These are phyloP conservation scores for Microtus oregoni DNA, from an alignment of 2,113 vertebrate genomes.

Conservation along the genomic window DNA sequence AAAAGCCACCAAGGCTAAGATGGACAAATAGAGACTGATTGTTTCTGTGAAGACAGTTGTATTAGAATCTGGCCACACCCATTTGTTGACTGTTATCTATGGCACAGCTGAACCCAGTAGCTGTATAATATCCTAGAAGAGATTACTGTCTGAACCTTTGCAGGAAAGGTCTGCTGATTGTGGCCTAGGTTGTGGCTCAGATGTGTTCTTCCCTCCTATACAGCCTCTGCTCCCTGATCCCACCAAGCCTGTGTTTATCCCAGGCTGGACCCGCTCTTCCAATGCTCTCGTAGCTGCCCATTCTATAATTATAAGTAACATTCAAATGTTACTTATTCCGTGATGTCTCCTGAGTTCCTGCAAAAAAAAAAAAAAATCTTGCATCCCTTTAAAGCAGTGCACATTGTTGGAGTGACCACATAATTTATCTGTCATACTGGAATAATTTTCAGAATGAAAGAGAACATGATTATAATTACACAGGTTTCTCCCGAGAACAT, in stretches of 20 bases:
- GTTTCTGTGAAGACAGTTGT: conserved; percentile 56
- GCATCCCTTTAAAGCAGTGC: not conserved
- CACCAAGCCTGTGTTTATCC: not conserved
- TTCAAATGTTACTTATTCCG: not conserved
- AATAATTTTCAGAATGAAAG: conserved; percentile 19
- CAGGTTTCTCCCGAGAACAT: not conserved
- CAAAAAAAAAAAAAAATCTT: not conserved
- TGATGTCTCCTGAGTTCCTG: not conserved
- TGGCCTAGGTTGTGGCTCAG: not conserved
- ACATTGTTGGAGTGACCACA: not conserved
- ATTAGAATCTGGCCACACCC: not conserved
- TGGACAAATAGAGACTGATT: not conserved
- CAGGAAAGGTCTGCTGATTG: not conserved
- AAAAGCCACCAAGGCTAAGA: not conserved
- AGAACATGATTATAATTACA: not conserved
- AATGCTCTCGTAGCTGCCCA: not conserved
- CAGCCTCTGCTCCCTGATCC: not conserved
- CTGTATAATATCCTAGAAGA: not conserved
- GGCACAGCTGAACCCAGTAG: not conserved
- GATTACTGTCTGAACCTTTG: not conserved
- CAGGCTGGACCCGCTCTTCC: not conserved
- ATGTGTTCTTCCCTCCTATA: not conserved
- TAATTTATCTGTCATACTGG: not conserved
- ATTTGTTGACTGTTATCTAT: not conserved
- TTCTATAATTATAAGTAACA: not conserved